These are phyloP conservation scores for Caenorhabditis macrosperma DNA, from an alignment of 2,888 invertebrate genomes.

Conservation along the genomic window DNA sequence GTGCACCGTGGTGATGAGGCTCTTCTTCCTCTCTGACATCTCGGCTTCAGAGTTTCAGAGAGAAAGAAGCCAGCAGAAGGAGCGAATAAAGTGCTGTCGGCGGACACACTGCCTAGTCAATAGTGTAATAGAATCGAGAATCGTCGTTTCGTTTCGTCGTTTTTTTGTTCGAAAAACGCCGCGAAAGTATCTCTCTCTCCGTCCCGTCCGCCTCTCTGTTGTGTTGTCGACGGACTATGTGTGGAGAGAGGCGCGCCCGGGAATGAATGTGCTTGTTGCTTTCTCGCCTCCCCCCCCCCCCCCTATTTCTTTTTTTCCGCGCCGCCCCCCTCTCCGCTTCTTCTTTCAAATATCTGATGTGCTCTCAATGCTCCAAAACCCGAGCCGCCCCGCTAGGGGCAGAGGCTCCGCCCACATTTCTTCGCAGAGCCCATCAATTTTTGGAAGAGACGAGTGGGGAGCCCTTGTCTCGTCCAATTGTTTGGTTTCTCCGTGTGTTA, in stretches of 20 bases:
- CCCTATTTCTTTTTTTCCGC: slow-evolving; percentile 29
- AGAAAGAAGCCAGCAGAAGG: background rate
- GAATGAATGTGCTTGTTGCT: slow-evolving; percentile 9
- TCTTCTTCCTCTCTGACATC: slow-evolving; percentile 63
- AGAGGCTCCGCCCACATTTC: slow-evolving; percentile 42
- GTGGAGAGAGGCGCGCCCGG: slow-evolving; percentile 23
- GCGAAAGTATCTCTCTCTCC: background rate
- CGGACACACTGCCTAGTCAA: background rate
- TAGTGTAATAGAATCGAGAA: slow-evolving; percentile 12
- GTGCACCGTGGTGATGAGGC: slow-evolving; percentile 59
- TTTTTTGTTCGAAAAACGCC: background rate
- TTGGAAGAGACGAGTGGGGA: slow-evolving; percentile 26
- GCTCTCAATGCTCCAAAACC: slow-evolving; percentile 35
- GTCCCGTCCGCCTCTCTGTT: too few species aligned
- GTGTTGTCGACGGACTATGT: slow-evolving; percentile 24
- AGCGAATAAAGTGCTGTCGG: background rate
- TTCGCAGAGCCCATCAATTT: slow-evolving; percentile 54
- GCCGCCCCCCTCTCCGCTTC: slow-evolving; percentile 29
- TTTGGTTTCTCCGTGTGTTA: slow-evolving; percentile 25
- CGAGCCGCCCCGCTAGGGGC: too few species aligned
- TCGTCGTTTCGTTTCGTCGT: background rate
- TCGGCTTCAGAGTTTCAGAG: background rate
- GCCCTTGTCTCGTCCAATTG: slow-evolving; percentile 22
- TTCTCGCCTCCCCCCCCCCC: slow-evolving; percentile 14
- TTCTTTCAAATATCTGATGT: slow-evolving; percentile 49